Evolutionary conservation across 2,797 vertebrate genomes (phyloP).

Genomic region (Takifugu ocellatus): DNA sequence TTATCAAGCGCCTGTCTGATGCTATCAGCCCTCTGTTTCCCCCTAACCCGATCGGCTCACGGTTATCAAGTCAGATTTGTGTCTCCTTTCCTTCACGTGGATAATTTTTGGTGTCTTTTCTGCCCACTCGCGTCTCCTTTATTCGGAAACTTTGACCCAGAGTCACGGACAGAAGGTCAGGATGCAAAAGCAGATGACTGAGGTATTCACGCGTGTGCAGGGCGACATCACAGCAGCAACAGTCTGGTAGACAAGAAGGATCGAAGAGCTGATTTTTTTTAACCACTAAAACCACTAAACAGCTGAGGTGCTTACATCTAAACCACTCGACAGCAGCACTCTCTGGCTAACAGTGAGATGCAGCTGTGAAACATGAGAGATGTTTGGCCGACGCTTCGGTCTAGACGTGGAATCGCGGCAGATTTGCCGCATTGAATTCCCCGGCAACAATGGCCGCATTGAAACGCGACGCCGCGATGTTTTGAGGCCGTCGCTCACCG

Average conservation of each 20-base stretch:
- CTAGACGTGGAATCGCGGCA: constrained; percentile 63
- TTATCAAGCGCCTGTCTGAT: constrained; percentile 37
- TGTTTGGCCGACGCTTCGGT: constrained; percentile 27
- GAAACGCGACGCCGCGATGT: constrained; percentile 65
- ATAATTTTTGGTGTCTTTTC: neutral
- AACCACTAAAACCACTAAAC: neutral
- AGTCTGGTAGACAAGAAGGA: no score
- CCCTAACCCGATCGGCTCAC: constrained; percentile 28
- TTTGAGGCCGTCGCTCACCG: constrained; percentile 39
- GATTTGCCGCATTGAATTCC: constrained; percentile 66
- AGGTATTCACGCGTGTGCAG: neutral
- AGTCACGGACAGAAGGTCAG: no score
- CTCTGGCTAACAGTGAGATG: constrained; percentile 19
- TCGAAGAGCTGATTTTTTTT: no score
- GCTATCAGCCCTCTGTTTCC: constrained; percentile 48
- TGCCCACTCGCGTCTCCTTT: neutral
- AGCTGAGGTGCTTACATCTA: constrained; percentile 11
- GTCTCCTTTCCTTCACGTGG: constrained; percentile 5
- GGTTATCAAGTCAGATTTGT: constrained; percentile 29
- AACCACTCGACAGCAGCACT: constrained; percentile 16
- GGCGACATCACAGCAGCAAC: no score
- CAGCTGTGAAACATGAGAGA: constrained; percentile 54
- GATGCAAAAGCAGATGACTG: constrained; percentile 12
- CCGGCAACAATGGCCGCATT: constrained; percentile 55
- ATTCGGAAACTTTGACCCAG: neutral